Base-by-base conservation (phyloP, 2,113 vertebrate genomes). In the Donacobius atricapilla region DNA sequence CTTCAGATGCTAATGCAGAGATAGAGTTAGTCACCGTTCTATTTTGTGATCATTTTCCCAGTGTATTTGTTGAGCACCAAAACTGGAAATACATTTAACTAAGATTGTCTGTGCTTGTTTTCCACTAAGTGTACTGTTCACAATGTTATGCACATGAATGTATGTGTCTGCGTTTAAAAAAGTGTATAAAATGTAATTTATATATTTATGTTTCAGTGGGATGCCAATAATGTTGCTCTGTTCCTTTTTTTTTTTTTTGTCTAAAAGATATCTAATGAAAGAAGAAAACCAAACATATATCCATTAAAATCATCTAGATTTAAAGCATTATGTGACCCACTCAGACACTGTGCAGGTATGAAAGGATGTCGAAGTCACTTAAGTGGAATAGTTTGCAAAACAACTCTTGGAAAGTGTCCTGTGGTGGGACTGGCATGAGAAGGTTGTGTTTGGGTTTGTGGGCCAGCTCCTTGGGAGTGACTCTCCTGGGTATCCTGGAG, bases 191-290 rank as follows among this genome's bases (percentile, higher is more conserved):
- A 82, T 96, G 95, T 96, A 96, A 96, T 97, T 97, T 96, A 94
- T 96, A 96, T 97, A 94, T 97, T 97, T 97, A 96, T 97, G 95
- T 97, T 96, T 96, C 94, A 45, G 83, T 95, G 96, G 96, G 94
- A 96, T 94, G 87, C 92, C 69, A 90, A 86, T 96, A 80, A 96
- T 93, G 73, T 97, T 91, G 95, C 96, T 97, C 93, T 37, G 64
- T 94, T 91, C 73, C 60, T 89, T 85, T 85, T 92, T 83, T 37
- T 69, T 93, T 61, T 79, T 54, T 48, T 44, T 39, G 89, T 96
- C 88, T 95, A 60, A 95, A 96, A 96, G 50, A 83, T 69, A 93
- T 75, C 94, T 94, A 96, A 80, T 84, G 94, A 96, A 94, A 93
- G 81, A 76, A 57, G 42, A 66, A 75, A 93, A 93, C 15, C 81